Evolutionary conservation across 2,888 invertebrate genomes (phyloP), one percentile per base, ranked within the genome.

Genomic region (Cataglyphis rosenhaueri): DNA sequence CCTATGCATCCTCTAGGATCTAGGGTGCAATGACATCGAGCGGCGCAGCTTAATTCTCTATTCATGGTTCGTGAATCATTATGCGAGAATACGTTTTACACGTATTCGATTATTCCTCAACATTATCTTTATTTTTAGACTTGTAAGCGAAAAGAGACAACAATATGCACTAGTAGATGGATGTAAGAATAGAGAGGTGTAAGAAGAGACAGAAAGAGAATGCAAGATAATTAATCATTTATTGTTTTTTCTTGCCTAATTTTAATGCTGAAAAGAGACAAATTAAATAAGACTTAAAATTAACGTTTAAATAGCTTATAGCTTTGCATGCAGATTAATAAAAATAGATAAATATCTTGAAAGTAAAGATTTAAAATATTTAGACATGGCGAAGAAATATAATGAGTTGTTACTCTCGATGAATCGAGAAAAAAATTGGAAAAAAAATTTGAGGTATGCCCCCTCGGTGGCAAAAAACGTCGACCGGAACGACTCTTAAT

Each of bases 401-500:
- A 81, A 74, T 29, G 41, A 55, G 41, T 74, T 62, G 81, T 75
- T 52, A 64, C 38, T 81, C 29, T 62, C 52, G 41, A 66, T 64
- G 18, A 66, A 57, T 15, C 18, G 55, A 32, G 66, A 18, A 68
- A 38, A n/a, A 9, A 52, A 8, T 15, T 48, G 48, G 0, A 52
- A 38, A 25, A 41, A 61, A 68, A 65, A 48, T 64, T 32, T 61
- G 65, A 75, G 76, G 73, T 83, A 83, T 82, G 83, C 76, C 52
- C 48, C n/a, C 29, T 29, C 76, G 68, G 74, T 81, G 38, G 61
- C 75, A 82, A 84, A 89, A 89, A 87, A 87, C 75, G 55, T 86
- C 84, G 86, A 89, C 86, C 89, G 89, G 87, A 91, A 91, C 90
- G 91, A 91, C 89, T 91, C 91, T 91, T 90, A 91, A 92, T 92